These are phyloP conservation scores for Centruroides sculpturatus DNA, from an alignment of 1,140 invertebrate genomes.

Conservation along the genomic window DNA sequence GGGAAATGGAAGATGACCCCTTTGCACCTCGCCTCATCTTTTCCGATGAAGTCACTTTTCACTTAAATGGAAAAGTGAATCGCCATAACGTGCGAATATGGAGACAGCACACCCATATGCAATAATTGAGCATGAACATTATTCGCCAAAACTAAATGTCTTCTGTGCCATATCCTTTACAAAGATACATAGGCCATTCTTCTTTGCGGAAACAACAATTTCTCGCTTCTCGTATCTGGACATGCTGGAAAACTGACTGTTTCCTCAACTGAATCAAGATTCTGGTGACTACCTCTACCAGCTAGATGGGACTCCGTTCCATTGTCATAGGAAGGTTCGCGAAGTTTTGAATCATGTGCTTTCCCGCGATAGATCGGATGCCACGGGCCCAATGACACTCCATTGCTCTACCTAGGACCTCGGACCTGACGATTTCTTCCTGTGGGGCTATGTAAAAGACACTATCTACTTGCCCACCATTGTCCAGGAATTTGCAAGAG, in stretches of 20 bases:
- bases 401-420: neutral
- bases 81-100: neutral
- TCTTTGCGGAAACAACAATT: too few species aligned
- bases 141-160: neutral
- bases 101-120: neutral
- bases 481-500: neutral
- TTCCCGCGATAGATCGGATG: conserved; percentile 6
- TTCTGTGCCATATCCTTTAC: too few species aligned
- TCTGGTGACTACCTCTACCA: neutral
- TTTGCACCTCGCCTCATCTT: neutral
- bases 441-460: conserved; percentile 13
- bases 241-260: too few species aligned
- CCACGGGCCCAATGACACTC: neutral
- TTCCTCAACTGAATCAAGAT: too few species aligned
- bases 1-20: neutral
- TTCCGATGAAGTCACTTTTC: conserved; percentile 3
- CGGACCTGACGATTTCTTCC: conserved; percentile 13
- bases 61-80: neutral
- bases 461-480: neutral
- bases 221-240: too few species aligned
- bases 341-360: conserved; percentile 5
- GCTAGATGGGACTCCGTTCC: neutral
- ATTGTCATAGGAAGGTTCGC: conserved; percentile 3
- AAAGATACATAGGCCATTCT: too few species aligned
- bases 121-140: neutral